phyloP scores from a whole-genome alignment of 2,113 vertebrate species.

The Sinosuthora webbiana region DNA sequence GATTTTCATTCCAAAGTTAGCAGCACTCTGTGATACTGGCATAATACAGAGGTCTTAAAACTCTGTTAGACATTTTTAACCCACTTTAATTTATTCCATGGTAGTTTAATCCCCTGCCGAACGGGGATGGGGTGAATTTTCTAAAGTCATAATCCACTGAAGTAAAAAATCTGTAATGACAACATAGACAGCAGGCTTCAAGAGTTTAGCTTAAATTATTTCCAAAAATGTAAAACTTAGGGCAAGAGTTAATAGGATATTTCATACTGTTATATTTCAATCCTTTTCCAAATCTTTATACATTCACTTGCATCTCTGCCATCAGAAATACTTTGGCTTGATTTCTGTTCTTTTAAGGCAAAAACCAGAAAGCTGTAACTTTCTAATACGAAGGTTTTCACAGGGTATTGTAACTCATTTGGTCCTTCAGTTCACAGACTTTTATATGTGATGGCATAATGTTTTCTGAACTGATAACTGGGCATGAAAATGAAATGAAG shows the following conservation, averaged over 20 bases:
- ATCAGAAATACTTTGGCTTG: conserved; percentile 49
- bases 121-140: conserved; percentile 66
- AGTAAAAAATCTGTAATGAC: conserved; percentile 75
- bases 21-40: conserved; percentile 46
- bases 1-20: conserved; percentile 77
- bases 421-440: not conserved
- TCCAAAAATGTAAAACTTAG: conserved; percentile 70
- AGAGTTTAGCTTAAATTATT: conserved; percentile 74
- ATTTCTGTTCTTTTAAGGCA: conserved; percentile 23
- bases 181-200: conserved; percentile 69
- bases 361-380: not conserved
- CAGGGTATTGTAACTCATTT: not conserved
- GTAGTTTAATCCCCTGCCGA: conserved; percentile 72
- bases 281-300: conserved; percentile 62
- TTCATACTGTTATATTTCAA: conserved; percentile 65
- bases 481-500: not conserved
- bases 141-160: conserved; percentile 70
- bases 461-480: not conserved
- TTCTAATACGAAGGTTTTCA: not conserved
- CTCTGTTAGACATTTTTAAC: conserved; percentile 74
- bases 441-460: not conserved
- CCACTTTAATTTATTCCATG: conserved; percentile 75
- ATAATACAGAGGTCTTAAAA: conserved; percentile 72
- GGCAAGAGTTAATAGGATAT: conserved; percentile 75
- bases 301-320: conserved; percentile 47